A percentile compares a stretch with the other conserved stretches of the same genome.
These are phyloP conservation scores for Trisateles emortualis DNA, from an alignment of 2,888 invertebrate species.

Conservation along the genomic window DNA sequence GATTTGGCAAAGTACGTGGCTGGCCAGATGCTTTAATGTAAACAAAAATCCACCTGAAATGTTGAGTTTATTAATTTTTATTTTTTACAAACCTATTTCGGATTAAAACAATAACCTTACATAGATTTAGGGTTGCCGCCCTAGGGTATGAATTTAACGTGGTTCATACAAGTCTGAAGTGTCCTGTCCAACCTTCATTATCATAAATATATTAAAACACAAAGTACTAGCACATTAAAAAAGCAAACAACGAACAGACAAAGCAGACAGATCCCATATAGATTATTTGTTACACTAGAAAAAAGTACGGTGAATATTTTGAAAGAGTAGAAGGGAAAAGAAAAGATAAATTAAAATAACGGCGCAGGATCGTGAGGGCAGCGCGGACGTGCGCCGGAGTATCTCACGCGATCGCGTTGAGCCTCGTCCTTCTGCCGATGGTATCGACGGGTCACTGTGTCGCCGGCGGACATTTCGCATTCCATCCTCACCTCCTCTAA, in stretches of 20 bases:
- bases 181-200: too few species aligned
- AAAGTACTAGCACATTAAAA: background rate
- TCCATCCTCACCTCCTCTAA: constrained; percentile 58
- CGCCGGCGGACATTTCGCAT: constrained; percentile 67
- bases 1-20: constrained; percentile 43
- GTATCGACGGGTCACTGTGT: constrained; percentile 72
- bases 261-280: background rate
- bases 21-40: constrained; percentile 27
- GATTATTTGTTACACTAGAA: constrained; percentile 18
- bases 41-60: constrained; percentile 11
- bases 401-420: constrained; percentile 77
- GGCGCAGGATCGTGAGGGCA: constrained; percentile 62
- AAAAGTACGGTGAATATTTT: constrained; percentile 30
- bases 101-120: constrained; percentile 3
- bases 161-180: too few species aligned
- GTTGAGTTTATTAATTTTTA: too few species aligned
- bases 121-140: background rate
- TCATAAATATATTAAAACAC: too few species aligned
- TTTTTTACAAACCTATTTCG: too few species aligned
- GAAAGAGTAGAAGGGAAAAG: constrained; percentile 45
- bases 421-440: constrained; percentile 65
- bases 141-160: too few species aligned
- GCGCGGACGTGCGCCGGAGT: constrained; percentile 67
- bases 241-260: background rate
- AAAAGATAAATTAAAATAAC: constrained; percentile 62